Percentiles rank a stretch among this genome's conserved stretches.
Conservation (phyloP, 2,113 vertebrate genomes). For the Crotophaga sulcirostris region DNA sequence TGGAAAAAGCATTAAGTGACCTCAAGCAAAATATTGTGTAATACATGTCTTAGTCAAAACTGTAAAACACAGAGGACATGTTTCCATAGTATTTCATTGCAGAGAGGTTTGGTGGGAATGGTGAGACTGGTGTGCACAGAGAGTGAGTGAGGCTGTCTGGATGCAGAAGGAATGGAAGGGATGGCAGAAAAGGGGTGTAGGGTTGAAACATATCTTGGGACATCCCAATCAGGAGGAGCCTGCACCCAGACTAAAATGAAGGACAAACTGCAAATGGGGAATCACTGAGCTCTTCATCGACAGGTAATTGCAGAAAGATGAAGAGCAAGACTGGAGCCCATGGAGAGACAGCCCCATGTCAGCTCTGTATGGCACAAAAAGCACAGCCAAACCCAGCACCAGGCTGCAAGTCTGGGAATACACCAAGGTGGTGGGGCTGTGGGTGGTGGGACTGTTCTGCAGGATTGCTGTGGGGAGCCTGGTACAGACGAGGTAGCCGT, state of each 20-base stretch:
- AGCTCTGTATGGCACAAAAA: background rate
- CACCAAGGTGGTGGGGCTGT: rapidly evolving
- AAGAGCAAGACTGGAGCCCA: background rate
- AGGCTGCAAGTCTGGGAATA: background rate
- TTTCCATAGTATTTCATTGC: background rate
- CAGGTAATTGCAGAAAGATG: background rate
- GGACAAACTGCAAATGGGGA: background rate
- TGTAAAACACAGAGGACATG: rapidly evolving
- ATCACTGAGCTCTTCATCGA: background rate
- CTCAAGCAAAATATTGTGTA: background rate
- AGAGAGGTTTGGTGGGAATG: background rate
- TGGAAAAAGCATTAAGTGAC: background rate
- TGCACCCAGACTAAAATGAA: background rate
- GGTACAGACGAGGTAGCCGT: rapidly evolving
- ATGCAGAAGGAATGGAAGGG: background rate
- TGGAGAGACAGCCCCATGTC: too few relatives aligned
- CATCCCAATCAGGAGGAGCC: background rate
- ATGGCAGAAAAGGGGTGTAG: background rate
- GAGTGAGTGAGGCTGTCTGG: background rate
- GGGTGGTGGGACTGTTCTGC: background rate
- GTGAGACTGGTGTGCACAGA: background rate
- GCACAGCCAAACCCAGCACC: background rate
- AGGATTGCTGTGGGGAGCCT: background rate
- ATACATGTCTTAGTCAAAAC: background rate
- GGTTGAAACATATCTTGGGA: background rate